A percentile compares a stretch with the other conserved stretches of the same genome.
Conservation (phyloP, 2,113 vertebrate genomes). For the Macaca nemestrina region DNA sequence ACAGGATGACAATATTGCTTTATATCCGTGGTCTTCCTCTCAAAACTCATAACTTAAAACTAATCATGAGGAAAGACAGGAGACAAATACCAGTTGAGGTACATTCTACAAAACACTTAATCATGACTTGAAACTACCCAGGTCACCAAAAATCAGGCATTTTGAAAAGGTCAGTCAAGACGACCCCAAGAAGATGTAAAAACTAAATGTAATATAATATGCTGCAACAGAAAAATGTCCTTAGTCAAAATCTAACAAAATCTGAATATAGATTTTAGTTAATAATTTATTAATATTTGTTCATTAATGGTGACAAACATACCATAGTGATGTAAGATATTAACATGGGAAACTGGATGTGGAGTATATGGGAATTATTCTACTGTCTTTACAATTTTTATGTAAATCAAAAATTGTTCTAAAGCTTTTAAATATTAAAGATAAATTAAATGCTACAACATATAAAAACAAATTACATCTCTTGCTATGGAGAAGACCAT, state of each 20-base stretch:
- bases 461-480: neutral
- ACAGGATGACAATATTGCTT: neutral
- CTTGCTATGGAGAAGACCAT: neutral
- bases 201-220: neutral
- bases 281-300: neutral
- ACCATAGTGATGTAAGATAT: neutral
- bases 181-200: neutral
- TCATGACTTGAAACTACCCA: neutral
- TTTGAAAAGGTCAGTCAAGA: neutral
- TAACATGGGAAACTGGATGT: neutral
- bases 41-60: neutral
- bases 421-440: neutral
- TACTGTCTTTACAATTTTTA: neutral
- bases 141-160: neutral
- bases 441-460: neutral
- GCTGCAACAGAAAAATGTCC: neutral
- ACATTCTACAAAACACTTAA: neutral
- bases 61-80: neutral
- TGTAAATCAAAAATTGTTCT: neutral
- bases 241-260: neutral
- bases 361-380: neutral
- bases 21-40: neutral
- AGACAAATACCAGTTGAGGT: neutral
- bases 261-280: neutral
- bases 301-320: neutral